A percentile compares a stretch with the other conserved stretches of the same genome.
phyloP scores from a whole-genome alignment of 2,113 vertebrate species.

The Rafetus swinhoei region DNA sequence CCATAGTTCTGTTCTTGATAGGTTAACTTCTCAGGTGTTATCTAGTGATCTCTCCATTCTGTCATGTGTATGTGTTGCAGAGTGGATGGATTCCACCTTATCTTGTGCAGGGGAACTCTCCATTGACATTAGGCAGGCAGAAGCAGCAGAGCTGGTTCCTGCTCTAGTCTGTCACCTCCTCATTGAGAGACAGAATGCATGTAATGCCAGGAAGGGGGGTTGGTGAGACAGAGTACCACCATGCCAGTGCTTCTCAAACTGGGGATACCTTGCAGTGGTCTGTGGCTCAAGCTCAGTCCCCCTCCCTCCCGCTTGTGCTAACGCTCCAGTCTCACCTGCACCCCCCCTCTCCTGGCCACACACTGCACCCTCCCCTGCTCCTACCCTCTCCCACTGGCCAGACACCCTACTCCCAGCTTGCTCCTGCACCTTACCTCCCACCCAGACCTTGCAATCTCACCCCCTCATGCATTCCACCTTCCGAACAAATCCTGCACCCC shows the following conservation, averaged over 20 bases:
- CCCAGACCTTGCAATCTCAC: too few relatives aligned
- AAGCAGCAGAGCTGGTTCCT: background rate
- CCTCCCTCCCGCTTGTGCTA: too few relatives aligned
- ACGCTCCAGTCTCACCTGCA: too few relatives aligned
- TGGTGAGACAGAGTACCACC: background rate
- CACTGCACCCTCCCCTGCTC: too few relatives aligned
- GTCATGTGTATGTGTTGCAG: background rate
- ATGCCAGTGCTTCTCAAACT: background rate
- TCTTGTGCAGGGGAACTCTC: background rate
- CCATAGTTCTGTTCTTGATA: background rate
- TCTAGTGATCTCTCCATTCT: background rate
- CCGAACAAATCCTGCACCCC: too few relatives aligned
- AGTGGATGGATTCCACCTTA: background rate
- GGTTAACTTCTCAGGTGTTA: background rate
- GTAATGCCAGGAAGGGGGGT: background rate
- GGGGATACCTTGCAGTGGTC: too few relatives aligned
- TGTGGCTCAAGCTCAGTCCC: too few relatives aligned
- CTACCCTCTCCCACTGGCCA: too few relatives aligned
- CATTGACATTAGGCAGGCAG: background rate
- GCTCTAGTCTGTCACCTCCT: background rate
- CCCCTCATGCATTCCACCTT: too few relatives aligned
- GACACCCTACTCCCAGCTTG: too few relatives aligned
- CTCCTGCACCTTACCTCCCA: too few relatives aligned
- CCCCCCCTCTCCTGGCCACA: too few relatives aligned
- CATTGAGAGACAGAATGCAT: background rate